A percentile compares a stretch with the other conserved stretches of the same genome.
phyloP scores from a whole-genome alignment of 2,113 vertebrate genomes.

The Petroica traversi region DNA sequence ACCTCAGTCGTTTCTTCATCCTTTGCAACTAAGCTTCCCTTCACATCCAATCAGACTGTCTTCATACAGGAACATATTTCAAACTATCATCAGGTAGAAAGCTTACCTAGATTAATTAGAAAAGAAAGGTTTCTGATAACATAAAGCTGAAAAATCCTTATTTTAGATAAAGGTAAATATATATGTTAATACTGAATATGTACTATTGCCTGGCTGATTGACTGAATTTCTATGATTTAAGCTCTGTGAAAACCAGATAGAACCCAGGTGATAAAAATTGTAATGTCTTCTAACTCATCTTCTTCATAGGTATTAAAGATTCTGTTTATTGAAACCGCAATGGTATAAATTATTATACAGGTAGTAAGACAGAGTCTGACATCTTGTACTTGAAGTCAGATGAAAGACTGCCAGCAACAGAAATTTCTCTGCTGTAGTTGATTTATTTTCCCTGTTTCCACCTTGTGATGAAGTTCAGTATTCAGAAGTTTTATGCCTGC shows the following conservation, averaged over 20 bases:
- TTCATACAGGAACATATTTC: background rate
- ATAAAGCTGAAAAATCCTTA: background rate
- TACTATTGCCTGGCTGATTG: background rate
- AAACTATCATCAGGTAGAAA: background rate
- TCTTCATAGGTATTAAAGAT: background rate
- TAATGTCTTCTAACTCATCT: background rate
- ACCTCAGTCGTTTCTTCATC: background rate
- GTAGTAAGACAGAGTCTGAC: background rate
- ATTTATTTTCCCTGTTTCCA: background rate
- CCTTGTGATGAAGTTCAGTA: background rate
- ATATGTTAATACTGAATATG: background rate
- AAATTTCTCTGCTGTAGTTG: background rate
- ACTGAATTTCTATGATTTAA: background rate
- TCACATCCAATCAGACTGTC: fast-evolving
- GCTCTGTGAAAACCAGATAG: background rate
- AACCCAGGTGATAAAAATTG: background rate
- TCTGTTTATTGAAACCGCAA: background rate
- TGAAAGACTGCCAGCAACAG: background rate
- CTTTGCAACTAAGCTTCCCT: background rate
- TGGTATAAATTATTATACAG: background rate
- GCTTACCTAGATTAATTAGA: background rate
- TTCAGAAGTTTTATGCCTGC: background rate
- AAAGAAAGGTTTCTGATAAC: background rate
- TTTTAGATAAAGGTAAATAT: background rate
- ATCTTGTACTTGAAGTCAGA: background rate